These are phyloP conservation scores for Channa striata DNA, from an alignment of 2,797 vertebrate species.

Conservation along the genomic window DNA sequence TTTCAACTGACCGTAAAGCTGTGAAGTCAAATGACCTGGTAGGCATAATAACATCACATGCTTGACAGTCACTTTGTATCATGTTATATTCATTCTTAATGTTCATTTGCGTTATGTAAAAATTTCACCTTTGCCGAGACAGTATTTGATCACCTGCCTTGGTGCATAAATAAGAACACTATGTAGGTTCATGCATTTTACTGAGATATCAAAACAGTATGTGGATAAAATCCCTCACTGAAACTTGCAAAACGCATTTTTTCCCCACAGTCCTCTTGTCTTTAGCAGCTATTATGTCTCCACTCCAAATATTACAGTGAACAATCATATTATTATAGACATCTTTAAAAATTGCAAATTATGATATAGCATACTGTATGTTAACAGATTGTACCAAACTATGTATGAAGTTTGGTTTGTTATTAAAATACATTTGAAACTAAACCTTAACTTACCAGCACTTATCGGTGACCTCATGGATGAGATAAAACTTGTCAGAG, in stretches of 20 bases:
- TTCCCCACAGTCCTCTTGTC: conserved; percentile 1
- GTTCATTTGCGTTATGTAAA: background rate
- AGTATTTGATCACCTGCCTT: conserved; percentile 25
- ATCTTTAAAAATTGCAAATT: conserved; percentile 2
- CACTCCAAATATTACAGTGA: background rate
- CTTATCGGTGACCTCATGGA: background rate
- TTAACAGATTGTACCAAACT: background rate
- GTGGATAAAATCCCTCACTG: background rate
- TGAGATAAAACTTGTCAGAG: background rate
- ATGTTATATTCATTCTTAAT: conserved; percentile 1
- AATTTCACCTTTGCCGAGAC: background rate
- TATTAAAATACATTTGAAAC: conserved; percentile 5
- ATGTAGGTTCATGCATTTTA: background rate
- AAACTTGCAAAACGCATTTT: conserved; percentile 14
- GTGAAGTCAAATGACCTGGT: conserved; percentile 60
- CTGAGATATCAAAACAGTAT: conserved; percentile 12
- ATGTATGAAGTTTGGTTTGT: background rate
- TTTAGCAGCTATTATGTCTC: background rate
- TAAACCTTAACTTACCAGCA: conserved; percentile 27
- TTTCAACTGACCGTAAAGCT: conserved; percentile 57
- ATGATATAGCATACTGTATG: background rate
- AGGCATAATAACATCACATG: conserved; percentile 33
- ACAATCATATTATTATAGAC: background rate
- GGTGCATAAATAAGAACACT: conserved; percentile 3
- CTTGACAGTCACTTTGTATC: background rate